Evolutionary conservation across 2,113 vertebrate species (phyloP).

Genomic region (Columba livia): DNA sequence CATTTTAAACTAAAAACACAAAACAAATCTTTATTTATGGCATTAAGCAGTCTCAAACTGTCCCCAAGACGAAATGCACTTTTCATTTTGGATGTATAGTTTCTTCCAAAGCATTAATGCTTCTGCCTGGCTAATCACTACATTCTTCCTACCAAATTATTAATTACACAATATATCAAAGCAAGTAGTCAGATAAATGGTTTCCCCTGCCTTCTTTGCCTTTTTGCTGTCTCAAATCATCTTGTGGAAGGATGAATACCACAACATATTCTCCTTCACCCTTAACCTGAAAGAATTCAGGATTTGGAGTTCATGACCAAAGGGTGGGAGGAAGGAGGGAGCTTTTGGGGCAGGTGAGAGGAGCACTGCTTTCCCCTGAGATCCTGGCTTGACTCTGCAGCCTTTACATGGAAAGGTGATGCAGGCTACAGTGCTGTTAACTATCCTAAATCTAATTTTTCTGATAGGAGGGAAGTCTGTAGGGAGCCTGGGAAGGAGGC

Average conservation of each 20-base stretch:
- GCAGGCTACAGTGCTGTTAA: not conserved
- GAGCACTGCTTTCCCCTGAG: not conserved
- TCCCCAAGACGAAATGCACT: not conserved
- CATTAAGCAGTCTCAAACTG: not conserved
- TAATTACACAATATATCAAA: conserved; percentile 11
- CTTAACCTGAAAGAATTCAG: not conserved
- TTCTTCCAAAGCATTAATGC: conserved; percentile 13
- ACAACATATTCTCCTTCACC: not conserved
- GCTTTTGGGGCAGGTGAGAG: not conserved
- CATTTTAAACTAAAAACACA: not conserved
- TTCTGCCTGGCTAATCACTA: conserved; percentile 14
- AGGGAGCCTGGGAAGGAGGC: not conserved
- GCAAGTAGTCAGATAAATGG: not conserved
- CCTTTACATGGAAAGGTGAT: not conserved
- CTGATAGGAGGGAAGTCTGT: not conserved
- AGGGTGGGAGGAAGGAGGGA: not conserved
- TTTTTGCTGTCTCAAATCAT: not conserved
- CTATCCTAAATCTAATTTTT: not conserved
- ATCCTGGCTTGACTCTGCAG: not conserved
- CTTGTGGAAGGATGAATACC: not conserved
- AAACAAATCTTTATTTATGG: not conserved
- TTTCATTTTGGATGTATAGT: conserved; percentile 9
- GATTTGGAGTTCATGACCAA: rapidly evolving
- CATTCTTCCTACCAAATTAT: conserved; percentile 2
- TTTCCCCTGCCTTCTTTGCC: not conserved